Evolutionary conservation across 2,113 vertebrate genomes (phyloP), one percentile per base, ranked within the genome.

Genomic region (Neogobius melanostomus): DNA sequence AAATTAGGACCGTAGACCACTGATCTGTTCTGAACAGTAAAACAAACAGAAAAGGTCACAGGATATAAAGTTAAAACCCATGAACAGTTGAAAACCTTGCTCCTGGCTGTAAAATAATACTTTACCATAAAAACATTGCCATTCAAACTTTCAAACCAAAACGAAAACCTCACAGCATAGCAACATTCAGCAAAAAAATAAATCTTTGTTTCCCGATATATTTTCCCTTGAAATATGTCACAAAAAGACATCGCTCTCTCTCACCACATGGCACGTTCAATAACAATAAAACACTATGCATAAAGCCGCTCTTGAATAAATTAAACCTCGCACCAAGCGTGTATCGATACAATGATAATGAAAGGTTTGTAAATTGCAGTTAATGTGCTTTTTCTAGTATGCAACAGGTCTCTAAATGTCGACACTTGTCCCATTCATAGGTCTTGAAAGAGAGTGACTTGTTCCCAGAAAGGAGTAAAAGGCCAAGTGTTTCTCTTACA

Each of bases 71-170:
- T 36, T 36, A 3, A 36, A 28, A 28, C 9, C 6, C 8, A 48
- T 0, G 3, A 64, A 56, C 8, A 21, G 36, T 5, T 4, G 7
- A n/a, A 45, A 21, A 9, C 3, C 7, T 17, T 15, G 11, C 62
- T 7, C 51, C 45, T 64, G 72, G 81, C 81, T 86, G 62, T 75
- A 86, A 74, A 86, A 82, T 81, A 84, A 86, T 49, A 21, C 76
- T 73, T 74, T 66, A 5, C 28, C 1, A 54, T 68, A 66, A 52
- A 68, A 82, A 78, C 10, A 5, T 51, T 11, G 44, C 45, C 68
- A 51, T 47, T 46, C 36, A 72, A 68, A 62, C 28, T 79, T 21
- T 50, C 52, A n/a, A 47, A n/a, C 68, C 66, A 63, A 74, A 82
- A 77, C 57, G 44, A 42, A 65, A 67, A 82, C 71, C 48, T 81